These are phyloP conservation scores for Aleadryas rufinucha DNA, from an alignment of 2,113 vertebrate species.

Conservation along the genomic window DNA sequence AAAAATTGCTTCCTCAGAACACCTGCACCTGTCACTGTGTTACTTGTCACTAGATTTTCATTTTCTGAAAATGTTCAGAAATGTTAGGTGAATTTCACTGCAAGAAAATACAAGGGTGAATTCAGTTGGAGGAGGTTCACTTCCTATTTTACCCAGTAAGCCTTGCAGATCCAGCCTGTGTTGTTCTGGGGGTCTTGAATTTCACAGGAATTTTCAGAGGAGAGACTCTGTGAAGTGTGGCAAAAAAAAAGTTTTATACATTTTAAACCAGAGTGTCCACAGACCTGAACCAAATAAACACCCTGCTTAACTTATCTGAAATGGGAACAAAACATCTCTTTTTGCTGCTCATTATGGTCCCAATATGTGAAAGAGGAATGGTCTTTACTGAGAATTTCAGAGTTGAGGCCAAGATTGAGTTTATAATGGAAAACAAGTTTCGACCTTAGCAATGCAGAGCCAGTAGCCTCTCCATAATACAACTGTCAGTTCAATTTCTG, in stretches of 20 bases:
- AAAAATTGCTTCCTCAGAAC: constrained; percentile 18
- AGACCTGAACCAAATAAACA: neutral
- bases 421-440: constrained; percentile 50
- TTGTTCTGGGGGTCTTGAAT: neutral
- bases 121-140: neutral
- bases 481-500: constrained; percentile 62
- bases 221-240: neutral
- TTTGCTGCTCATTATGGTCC: neutral
- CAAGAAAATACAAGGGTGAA: neutral
- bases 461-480: constrained; percentile 55
- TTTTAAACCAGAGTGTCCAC: neutral
- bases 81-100: neutral
- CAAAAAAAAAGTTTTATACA: neutral
- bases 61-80: constrained; percentile 5
- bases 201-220: neutral
- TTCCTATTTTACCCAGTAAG: neutral
- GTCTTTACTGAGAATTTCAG: constrained; percentile 21
- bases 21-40: constrained; percentile 12
- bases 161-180: neutral
- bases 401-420: constrained; percentile 33
- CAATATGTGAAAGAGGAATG: neutral
- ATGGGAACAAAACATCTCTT: neutral
- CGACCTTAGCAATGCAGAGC: constrained; percentile 41
- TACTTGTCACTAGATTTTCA: neutral
- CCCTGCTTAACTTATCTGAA: neutral